Evolutionary conservation across 2,888 invertebrate genomes (phyloP).

Genomic region (Oasisia sp.): DNA sequence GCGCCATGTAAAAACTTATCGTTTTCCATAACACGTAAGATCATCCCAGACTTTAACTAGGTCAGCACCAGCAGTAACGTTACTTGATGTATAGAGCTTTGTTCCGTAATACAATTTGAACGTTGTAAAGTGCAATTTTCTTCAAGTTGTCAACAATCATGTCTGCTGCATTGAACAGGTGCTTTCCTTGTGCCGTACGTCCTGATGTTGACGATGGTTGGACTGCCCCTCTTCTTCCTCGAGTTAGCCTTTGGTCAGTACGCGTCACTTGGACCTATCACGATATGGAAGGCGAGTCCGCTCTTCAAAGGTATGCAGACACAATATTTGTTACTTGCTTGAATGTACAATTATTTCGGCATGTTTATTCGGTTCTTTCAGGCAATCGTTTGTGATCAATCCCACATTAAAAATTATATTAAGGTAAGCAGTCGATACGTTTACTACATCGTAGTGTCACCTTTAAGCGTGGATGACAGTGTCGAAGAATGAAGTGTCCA

Average conservation of each 20-base stretch:
- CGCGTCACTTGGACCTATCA: conserved; percentile 75
- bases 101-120: background rate
- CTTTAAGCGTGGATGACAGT: background rate
- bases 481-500: background rate
- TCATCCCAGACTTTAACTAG: too few species aligned
- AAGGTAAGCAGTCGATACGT: background rate
- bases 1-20: too few species aligned
- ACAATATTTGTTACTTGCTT: background rate
- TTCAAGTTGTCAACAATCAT: background rate
- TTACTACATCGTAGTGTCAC: background rate
- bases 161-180: conserved; percentile 42
- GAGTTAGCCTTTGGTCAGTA: conserved; percentile 84
- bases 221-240: conserved; percentile 83
- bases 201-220: conserved; percentile 79
- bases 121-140: background rate
- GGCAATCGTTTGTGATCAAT: background rate
- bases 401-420: background rate
- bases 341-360: background rate
- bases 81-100: too few species aligned
- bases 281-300: conserved; percentile 69
- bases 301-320: conserved; percentile 31
- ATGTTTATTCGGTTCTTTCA: background rate
- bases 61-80: too few species aligned
- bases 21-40: too few species aligned
- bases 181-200: conserved; percentile 83